These are phyloP conservation scores for Cylas formicarius DNA, from an alignment of 1,140 invertebrate genomes.

Conservation along the genomic window DNA sequence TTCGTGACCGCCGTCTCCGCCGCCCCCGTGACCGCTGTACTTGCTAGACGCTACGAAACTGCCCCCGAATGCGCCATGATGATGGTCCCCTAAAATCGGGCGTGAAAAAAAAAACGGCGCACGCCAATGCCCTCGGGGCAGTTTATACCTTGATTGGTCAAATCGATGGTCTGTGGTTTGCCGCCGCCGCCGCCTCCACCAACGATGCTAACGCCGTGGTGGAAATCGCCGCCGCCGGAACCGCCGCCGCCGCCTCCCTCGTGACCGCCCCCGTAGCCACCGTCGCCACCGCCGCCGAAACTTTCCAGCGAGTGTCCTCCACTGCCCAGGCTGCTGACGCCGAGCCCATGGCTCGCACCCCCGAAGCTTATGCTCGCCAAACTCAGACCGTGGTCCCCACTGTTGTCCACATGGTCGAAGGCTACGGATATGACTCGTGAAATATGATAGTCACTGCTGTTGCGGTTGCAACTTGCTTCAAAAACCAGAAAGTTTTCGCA, in stretches of 20 bases:
- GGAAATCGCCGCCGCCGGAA: conserved; percentile 21
- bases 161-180: conserved; percentile 25
- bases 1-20: conserved; percentile 17
- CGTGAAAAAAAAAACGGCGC: neutral
- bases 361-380: conserved; percentile 11
- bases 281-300: conserved; percentile 13
- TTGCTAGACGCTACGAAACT: conserved; percentile 31
- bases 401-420: conserved; percentile 6
- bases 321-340: conserved; percentile 15
- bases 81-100: conserved; percentile 15
- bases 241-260: conserved; percentile 11
- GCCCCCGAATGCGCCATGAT: conserved; percentile 28
- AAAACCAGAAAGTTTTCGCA: too few relatives aligned
- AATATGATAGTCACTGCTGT: too few relatives aligned
- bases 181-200: conserved; percentile 21
- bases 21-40: conserved; percentile 27
- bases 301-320: conserved; percentile 14
- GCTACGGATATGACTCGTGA: too few relatives aligned
- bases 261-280: conserved; percentile 11
- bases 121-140: too few relatives aligned
- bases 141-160: conserved; percentile 29
- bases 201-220: conserved; percentile 29
- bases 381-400: conserved; percentile 12
- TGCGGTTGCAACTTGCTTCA: too few relatives aligned
- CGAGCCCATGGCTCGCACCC: conserved; percentile 19